Base-by-base conservation (phyloP, 2,797 vertebrate species). In the Clarias laeviceps region DNA sequence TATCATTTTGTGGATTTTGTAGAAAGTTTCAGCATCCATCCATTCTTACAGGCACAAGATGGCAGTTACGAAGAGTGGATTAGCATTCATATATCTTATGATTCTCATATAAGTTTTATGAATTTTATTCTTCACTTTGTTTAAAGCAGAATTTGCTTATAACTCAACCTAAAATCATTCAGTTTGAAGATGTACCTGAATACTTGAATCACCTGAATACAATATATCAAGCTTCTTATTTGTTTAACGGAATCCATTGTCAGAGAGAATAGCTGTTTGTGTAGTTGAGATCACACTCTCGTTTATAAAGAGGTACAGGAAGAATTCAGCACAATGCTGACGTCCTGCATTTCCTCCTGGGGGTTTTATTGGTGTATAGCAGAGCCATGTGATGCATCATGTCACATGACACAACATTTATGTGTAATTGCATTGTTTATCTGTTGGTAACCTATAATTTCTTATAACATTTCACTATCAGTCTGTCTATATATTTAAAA, bases 351-450 rank as follows among this genome's bases (percentile, higher is more conserved):
- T 82, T 82, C 29, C 50, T 69, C 22, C 29, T 1, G 2, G 50
- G 50, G 22, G 66, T 69, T 69, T 82, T 82, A 82, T 69, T 69
- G 80, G 80, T 69, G 69, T 82, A 65, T 57, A 69, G 2, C 80
- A 69, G 80, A 82, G 20, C 12, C 65, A 37, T 70, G 80, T 69
- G 80, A 69, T 37, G 0, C 18, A 29, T 69, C 2, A 7, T 22
- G 40, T 80, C 37, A 57, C 6, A 57, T 56, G 29, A 34, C 6
- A 7, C 24, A 37, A 37, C 40, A 54, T 11, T 32, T 56, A 34
- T n/a, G 4, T 18, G 56, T 37, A 61, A 37, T 15, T 37, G 76
- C 74, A 59, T 18, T 59, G 59, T n/a, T 62, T 24, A n/a, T 22
- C 76, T 78, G 17, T 77, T 22, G 2, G 57, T 29, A 57, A 54